Conservation (phyloP, 2,888 invertebrate species). For the Chymomyza procnemis region DNA sequence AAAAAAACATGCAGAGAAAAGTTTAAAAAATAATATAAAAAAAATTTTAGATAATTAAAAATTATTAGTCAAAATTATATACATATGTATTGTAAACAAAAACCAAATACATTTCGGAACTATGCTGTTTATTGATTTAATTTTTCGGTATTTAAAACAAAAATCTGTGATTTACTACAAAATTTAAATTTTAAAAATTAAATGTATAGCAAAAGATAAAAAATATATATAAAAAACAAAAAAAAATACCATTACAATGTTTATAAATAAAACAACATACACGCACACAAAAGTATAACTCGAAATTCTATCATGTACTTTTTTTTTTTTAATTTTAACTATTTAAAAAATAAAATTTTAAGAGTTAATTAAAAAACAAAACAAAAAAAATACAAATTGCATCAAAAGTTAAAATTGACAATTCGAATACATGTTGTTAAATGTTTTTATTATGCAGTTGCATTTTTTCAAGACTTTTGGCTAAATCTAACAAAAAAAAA, state of each 20-base stretch:
- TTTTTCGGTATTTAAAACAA: slow-evolving; percentile 76
- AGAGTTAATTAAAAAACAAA: slow-evolving; percentile 14
- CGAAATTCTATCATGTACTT: slow-evolving; percentile 36
- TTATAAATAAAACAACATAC: slow-evolving; percentile 42
- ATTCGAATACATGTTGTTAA: slow-evolving; percentile 34
- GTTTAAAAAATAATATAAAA: slow-evolving; percentile 32
- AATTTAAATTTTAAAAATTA: slow-evolving; percentile 71
- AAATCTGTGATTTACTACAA: slow-evolving; percentile 79
- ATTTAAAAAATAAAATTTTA: slow-evolving; percentile 23
- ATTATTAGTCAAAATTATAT: slow-evolving; percentile 76
- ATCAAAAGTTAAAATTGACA: slow-evolving; percentile 25
- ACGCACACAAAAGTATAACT: slow-evolving; percentile 26
- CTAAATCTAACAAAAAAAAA: slow-evolving; percentile 32
- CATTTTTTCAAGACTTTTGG: slow-evolving; percentile 58
- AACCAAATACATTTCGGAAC: slow-evolving; percentile 59
- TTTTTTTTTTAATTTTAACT: slow-evolving; percentile 49
- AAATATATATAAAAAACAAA: slow-evolving; percentile 19
- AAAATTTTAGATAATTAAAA: slow-evolving; percentile 73
- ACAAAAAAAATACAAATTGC: slow-evolving; percentile 14
- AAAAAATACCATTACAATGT: slow-evolving; percentile 38
- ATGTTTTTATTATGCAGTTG: slow-evolving; percentile 59
- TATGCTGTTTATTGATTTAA: slow-evolving; percentile 72
- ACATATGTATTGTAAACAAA: slow-evolving; percentile 30
- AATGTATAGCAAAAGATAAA: slow-evolving; percentile 59
- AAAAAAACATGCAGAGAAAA: slow-evolving; percentile 19